These are phyloP conservation scores for Sphaeramia orbicularis DNA, from an alignment of 2,797 vertebrate genomes.

Conservation along the genomic window DNA sequence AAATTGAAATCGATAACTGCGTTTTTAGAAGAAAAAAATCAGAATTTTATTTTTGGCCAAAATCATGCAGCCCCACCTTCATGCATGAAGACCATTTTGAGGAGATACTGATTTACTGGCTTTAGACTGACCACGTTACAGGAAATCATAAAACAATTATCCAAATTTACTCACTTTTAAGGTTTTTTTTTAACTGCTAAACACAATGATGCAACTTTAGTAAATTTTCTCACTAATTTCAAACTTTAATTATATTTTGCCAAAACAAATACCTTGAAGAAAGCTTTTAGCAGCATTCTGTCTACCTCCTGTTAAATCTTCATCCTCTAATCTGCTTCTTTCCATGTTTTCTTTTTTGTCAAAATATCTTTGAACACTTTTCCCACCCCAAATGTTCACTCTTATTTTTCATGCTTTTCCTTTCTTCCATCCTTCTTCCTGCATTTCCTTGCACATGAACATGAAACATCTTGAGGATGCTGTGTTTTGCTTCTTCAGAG, in stretches of 20 bases:
- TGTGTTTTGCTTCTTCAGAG: constrained; percentile 38
- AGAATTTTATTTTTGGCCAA: too few species aligned
- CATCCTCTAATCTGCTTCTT: constrained; percentile 34
- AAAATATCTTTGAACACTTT: constrained; percentile 9
- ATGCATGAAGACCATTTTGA: too few species aligned
- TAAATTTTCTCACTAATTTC: background rate
- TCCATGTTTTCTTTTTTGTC: constrained; percentile 9
- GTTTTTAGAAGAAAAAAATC: too few species aligned
- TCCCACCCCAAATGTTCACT: constrained; percentile 24
- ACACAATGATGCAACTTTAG: background rate
- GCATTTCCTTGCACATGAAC: too few species aligned
- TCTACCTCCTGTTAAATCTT: constrained; percentile 18
- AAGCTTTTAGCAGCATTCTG: constrained; percentile 2
- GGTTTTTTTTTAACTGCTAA: background rate
- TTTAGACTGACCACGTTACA: too few species aligned
- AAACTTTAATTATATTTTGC: background rate
- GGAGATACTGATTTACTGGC: too few species aligned
- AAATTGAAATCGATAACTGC: too few species aligned
- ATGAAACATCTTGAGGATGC: constrained; percentile 55
- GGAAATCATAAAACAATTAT: too few species aligned
- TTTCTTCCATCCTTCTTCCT: constrained; percentile 13
- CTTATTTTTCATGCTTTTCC: constrained; percentile 24
- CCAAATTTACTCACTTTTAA: too few species aligned
- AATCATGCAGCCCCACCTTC: too few species aligned
- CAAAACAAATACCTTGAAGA: constrained; percentile 27